Base-by-base conservation (phyloP, 2,113 vertebrate species). In the Amazona guildingii region DNA sequence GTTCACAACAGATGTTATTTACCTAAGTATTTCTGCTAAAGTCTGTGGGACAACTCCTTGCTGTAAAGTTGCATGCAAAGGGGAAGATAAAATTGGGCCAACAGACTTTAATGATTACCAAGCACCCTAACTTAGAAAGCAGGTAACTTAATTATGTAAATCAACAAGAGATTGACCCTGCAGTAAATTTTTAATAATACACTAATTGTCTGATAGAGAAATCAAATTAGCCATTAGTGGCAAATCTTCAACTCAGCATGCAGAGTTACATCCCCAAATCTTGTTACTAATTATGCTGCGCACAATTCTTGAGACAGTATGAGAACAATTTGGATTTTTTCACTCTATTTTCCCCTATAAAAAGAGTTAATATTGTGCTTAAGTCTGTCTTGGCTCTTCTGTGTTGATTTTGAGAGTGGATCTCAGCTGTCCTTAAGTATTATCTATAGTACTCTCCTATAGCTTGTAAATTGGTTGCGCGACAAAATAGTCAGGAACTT, bases 181-280 rank as follows among this genome's bases (percentile, higher is more conserved):
- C 62, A 62, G 4, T 95, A 89, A 96, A 90, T 95, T 98, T 98
- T 97, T 97, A 98, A 96, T 98, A 97, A 90, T 95, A 77, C 37
- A 88, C 82, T 97, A 97, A 97, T 96, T 97, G 86, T 51, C 51
- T 96, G 88, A 97, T 97, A 97, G 91, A 96, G 81, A 97, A 97
- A 98, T 97, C 91, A 97, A 96, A 97, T 97, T 95, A 97, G 80
- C 83, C 63, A 82, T 95, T 37, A 94, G 69, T 68, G 72, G 72
- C 41, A 96, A 95, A 95, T 95, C 91, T 96, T 97, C 88, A 59
- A 91, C 84, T 96, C 87, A 81, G 77, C 94, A 88, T 93, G 80
- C 41, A 93, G 84, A 95, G 75, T 83, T 97, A 72, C 23, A 92
- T 88, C 92, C 59, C 66, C 83, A 88, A 94, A 88, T 92, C 51